These are phyloP conservation scores for Orthonyx spaldingii DNA, from an alignment of 2,113 vertebrate species.

Conservation along the genomic window DNA sequence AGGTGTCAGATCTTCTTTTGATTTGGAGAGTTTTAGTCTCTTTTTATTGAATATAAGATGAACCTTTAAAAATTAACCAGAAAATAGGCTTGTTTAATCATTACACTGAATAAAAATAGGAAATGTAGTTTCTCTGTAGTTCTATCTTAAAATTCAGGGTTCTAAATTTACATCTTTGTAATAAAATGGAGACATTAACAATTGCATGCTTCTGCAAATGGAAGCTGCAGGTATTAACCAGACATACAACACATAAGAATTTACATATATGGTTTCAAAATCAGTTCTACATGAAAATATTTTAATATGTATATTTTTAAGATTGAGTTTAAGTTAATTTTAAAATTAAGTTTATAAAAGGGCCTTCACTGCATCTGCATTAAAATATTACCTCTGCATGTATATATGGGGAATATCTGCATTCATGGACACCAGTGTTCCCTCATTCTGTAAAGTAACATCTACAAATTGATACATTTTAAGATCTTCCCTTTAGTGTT, in stretches of 20 bases:
- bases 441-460: not conserved
- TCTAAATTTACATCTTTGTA: not conserved
- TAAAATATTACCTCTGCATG: not conserved
- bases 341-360: not conserved
- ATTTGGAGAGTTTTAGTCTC: not conserved
- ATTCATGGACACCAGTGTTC: not conserved
- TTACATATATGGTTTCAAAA: not conserved
- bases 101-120: not conserved
- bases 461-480: not conserved
- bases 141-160: not conserved
- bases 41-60: not conserved
- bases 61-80: not conserved
- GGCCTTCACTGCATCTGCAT: not conserved
- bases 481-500: not conserved
- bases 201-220: not conserved
- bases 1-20: not conserved
- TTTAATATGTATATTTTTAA: not conserved
- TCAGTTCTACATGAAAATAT: not conserved
- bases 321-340: not conserved
- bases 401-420: not conserved
- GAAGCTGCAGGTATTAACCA: not conserved
- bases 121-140: not conserved
- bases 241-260: not conserved
- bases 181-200: not conserved
- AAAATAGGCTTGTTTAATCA: not conserved